Percentiles rank a stretch among this genome's conserved stretches.
Evolutionary conservation across 2,797 vertebrate species (phyloP).

Genomic region (Gephyroberyx darwinii): DNA sequence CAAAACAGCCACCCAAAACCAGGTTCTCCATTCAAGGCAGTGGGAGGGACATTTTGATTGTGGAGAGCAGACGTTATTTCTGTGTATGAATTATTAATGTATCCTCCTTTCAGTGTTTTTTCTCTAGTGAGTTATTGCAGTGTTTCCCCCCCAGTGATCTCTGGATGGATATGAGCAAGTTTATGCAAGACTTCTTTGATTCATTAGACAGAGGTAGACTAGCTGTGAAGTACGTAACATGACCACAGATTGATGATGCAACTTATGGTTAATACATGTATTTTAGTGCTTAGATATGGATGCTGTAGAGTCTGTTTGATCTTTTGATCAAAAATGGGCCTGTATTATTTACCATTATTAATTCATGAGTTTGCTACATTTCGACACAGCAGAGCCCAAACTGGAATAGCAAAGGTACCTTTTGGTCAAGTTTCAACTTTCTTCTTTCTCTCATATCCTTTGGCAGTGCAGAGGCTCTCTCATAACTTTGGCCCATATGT

Average conservation of each 20-base stretch:
- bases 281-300: slow-evolving; percentile 16
- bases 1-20: background rate
- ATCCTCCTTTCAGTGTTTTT: slow-evolving; percentile 39
- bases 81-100: slow-evolving; percentile 68
- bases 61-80: slow-evolving; percentile 42
- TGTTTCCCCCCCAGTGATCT: slow-evolving; percentile 20
- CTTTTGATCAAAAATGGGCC: slow-evolving; percentile 7
- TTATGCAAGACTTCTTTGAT: slow-evolving; percentile 31
- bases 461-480: slow-evolving; percentile 15
- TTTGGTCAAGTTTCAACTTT: slow-evolving; percentile 37
- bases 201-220: slow-evolving; percentile 28
- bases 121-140: slow-evolving; percentile 48
- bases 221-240: slow-evolving; percentile 9
- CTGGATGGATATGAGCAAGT: slow-evolving; percentile 20
- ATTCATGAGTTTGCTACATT: slow-evolving; percentile 39
- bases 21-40: slow-evolving; percentile 23
- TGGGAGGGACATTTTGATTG: slow-evolving; percentile 13
- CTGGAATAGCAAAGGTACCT: slow-evolving; percentile 26
- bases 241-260: slow-evolving; percentile 41
- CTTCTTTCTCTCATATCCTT: slow-evolving; percentile 22
- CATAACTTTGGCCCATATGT: slow-evolving; percentile 14
- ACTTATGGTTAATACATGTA: slow-evolving; percentile 28
- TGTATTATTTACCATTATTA: slow-evolving; percentile 7
- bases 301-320: slow-evolving; percentile 34
- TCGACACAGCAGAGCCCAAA: slow-evolving; percentile 23